Base-by-base conservation (phyloP, 2,888 invertebrate species). In the Cephonodes hylas region DNA sequence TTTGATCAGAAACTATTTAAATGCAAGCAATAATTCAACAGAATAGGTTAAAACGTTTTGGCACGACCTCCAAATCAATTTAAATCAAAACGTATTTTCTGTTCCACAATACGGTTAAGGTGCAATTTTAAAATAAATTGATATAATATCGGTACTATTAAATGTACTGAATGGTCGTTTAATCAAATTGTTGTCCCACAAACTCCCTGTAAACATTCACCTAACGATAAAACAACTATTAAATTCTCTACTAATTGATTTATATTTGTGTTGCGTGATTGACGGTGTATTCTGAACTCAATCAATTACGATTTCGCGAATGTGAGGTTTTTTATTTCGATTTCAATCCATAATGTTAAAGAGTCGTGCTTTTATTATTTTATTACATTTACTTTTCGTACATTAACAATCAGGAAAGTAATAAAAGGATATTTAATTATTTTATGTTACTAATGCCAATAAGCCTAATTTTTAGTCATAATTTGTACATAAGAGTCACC, bases 241-340 rank as follows among this genome's bases (percentile, higher is more conserved):
- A 76, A 81, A 79, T 83, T 78, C 15, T 72, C 58, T 63, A 63
- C 72, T 84, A 81, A 85, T 84, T 83, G 81, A 85, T 85, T 83
- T 80, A 82, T 71, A 76, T 71, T 22, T 34, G 34, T 23, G 46
- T 46, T 38, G 5, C 23, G 23, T 15, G 25, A 23, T n/a, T 7
- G 48, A 27, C 15, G 48, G 27, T 27, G 27, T 18, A 53, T 74
- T 72, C 70, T 66, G 46, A 48, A 13, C 4, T 22, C 59, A 34
- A 44, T 20, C 22, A 44, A 57, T 56, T 38, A 38, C 44, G 22
- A 45, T 20, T 34, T 44, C 34, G 20, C 48, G 31, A 27, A 18
- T 18, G 27, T 27, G 31, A 53, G 27, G 31, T 53, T 31, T 53
- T 25, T 3, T 27, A 53, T 53, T n/a, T n/a, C 31, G 27, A 53